Evolutionary conservation across 1,140 invertebrate genomes (phyloP).

Genomic region (Cardiocondyla obscurior): DNA sequence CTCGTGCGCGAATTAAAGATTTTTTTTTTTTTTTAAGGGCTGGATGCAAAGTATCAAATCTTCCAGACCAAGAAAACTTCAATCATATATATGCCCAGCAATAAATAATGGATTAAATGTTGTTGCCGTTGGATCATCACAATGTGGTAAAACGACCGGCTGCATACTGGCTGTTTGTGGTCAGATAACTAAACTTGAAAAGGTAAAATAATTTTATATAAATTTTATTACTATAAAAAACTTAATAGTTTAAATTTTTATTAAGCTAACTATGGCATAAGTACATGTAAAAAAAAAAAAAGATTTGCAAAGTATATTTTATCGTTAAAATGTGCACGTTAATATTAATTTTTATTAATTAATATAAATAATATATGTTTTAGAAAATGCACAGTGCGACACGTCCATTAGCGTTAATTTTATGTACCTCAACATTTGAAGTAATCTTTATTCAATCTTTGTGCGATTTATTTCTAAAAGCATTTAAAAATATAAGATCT

Average conservation of each 20-base stretch:
- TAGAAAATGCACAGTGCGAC: slow-evolving; percentile 53
- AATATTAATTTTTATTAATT: slow-evolving; percentile 25
- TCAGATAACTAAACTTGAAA: slow-evolving; percentile 60
- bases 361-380: slow-evolving; percentile 18
- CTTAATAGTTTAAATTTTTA: slow-evolving; percentile 10
- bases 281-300: too few species aligned
- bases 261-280: background rate
- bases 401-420: slow-evolving; percentile 72
- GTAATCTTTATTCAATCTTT: slow-evolving; percentile 68
- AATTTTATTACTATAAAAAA: background rate
- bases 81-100: slow-evolving; percentile 82
- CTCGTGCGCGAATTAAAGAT: too few species aligned
- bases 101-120: slow-evolving; percentile 76
- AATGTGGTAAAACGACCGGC: slow-evolving; percentile 79
- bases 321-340: background rate
- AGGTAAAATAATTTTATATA: slow-evolving; percentile 62
- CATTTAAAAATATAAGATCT: slow-evolving; percentile 63
- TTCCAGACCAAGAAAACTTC: slow-evolving; percentile 72
- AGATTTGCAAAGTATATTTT: slow-evolving; percentile 36
- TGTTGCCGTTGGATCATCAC: slow-evolving; percentile 73
- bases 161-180: slow-evolving; percentile 76
- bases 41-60: slow-evolving; percentile 60
- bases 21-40: slow-evolving; percentile 60
- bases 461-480: slow-evolving; percentile 66
- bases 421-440: slow-evolving; percentile 76